A percentile compares a stretch with the other conserved stretches of the same genome.
Evolutionary conservation across 2,888 invertebrate genomes (phyloP).

Genomic region (Microplitis deprimator): DNA sequence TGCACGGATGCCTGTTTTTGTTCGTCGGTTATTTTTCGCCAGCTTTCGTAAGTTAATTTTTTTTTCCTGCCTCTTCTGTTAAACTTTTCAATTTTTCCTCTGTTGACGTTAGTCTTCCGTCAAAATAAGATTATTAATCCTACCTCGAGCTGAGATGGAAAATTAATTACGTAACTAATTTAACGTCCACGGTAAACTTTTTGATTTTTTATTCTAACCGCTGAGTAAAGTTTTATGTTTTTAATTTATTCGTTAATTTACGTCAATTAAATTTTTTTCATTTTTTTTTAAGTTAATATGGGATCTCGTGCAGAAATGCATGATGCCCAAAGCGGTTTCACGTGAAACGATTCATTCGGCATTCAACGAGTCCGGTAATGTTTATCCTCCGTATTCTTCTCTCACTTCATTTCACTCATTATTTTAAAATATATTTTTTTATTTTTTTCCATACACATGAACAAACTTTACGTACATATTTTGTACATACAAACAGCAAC

Average conservation of each 20-base stretch:
- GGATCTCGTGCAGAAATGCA: constrained; percentile 68
- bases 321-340: constrained; percentile 66
- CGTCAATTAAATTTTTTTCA: constrained; percentile 7
- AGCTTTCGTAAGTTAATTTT: constrained; percentile 23
- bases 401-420: constrained; percentile 34
- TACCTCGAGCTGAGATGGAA: not conserved
- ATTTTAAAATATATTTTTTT: not conserved
- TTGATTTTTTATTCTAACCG: no score
- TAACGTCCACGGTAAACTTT: not conserved
- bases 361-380: constrained; percentile 16
- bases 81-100: constrained; percentile 20
- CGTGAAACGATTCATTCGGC: constrained; percentile 62
- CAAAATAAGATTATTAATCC: constrained; percentile 58
- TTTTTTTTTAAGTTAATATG: constrained; percentile 45
- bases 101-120: constrained; percentile 12
- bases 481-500: constrained; percentile 25
- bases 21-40: constrained; percentile 20
- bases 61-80: not conserved
- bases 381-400: constrained; percentile 22
- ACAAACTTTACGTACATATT: constrained; percentile 13
- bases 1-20: constrained; percentile 49
- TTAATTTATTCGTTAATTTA: constrained; percentile 2
- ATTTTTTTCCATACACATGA: not conserved
- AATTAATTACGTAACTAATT: not conserved
- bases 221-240: not conserved